These are phyloP conservation scores for Marmota flaviventris DNA, from an alignment of 2,113 vertebrate species.

Conservation along the genomic window DNA sequence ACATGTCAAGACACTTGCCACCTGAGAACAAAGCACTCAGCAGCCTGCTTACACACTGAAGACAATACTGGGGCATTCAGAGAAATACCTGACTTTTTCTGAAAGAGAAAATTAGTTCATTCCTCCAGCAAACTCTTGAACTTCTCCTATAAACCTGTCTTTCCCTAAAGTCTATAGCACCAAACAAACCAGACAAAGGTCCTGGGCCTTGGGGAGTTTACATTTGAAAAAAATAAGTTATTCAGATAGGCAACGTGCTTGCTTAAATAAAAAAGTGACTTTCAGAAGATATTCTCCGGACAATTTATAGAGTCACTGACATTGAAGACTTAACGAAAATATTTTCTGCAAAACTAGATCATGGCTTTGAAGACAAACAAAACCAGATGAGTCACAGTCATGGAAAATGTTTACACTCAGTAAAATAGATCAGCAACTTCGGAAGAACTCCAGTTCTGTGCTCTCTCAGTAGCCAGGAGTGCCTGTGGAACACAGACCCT, in stretches of 20 bases:
- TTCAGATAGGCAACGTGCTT: not conserved
- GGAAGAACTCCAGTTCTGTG: not conserved
- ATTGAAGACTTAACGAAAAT: not conserved
- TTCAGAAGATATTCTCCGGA: not conserved
- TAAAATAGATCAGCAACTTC: not conserved
- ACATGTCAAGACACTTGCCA: not conserved
- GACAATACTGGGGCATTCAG: not conserved
- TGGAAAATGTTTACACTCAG: not conserved
- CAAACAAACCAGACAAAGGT: not conserved
- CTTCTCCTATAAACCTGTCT: not conserved
- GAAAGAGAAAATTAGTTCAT: constrained; percentile 38
- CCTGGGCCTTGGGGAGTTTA: not conserved
- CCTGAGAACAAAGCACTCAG: not conserved
- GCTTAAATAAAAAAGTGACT: not conserved
- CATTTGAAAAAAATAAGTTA: not conserved
- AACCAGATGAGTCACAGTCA: not conserved
- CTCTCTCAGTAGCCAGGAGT: fast-evolving
- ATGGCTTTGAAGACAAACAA: constrained; percentile 24
- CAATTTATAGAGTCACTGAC: not conserved
- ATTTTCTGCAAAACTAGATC: constrained; percentile 53
- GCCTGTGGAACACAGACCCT: not conserved
- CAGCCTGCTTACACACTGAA: not conserved
- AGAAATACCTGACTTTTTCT: not conserved
- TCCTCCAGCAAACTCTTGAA: constrained; percentile 28
- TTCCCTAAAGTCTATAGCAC: not conserved